Evolutionary conservation across 2,113 vertebrate species (phyloP).

Genomic region (Scortum barcoo): DNA sequence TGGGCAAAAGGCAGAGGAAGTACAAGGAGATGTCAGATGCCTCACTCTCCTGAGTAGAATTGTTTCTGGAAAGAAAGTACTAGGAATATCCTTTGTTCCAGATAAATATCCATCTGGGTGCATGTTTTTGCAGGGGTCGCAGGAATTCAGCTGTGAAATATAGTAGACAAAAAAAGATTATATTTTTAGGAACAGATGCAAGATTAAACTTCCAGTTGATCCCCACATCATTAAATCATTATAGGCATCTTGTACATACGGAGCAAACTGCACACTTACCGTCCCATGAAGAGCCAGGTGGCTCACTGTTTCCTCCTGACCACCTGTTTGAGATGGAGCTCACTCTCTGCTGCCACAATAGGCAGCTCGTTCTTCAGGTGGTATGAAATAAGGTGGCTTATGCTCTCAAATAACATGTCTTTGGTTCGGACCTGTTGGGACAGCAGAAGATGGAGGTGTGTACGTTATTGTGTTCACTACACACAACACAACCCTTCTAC

Average conservation of each 20-base stretch:
- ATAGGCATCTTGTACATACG: not conserved
- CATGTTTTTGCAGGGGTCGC: constrained; percentile 10
- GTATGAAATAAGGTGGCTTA: constrained; percentile 96
- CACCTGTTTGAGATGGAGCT: constrained; percentile 93
- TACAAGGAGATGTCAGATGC: not conserved
- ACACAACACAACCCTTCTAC: not conserved
- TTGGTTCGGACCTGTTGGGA: constrained; percentile 94
- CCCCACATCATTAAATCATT: too few relatives aligned
- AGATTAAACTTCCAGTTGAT: not conserved
- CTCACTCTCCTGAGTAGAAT: constrained; percentile 18
- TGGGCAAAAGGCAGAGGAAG: constrained; percentile 25
- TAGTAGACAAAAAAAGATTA: not conserved
- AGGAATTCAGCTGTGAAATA: constrained; percentile 44
- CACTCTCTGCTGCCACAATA: constrained; percentile 94
- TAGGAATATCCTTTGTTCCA: constrained; percentile 36
- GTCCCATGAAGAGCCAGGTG: constrained; percentile 19
- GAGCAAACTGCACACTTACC: constrained; percentile 36
- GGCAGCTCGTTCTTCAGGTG: constrained; percentile 95
- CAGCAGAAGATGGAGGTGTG: not conserved
- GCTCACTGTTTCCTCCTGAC: constrained; percentile 88
- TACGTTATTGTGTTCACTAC: not conserved
- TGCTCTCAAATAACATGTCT: constrained; percentile 97
- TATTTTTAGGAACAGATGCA: constrained; percentile 1
- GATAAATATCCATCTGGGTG: constrained; percentile 48
- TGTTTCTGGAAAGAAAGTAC: constrained; percentile 33